Evolutionary conservation across 2,113 vertebrate genomes (phyloP).

Genomic region (Cercopithecus mona): DNA sequence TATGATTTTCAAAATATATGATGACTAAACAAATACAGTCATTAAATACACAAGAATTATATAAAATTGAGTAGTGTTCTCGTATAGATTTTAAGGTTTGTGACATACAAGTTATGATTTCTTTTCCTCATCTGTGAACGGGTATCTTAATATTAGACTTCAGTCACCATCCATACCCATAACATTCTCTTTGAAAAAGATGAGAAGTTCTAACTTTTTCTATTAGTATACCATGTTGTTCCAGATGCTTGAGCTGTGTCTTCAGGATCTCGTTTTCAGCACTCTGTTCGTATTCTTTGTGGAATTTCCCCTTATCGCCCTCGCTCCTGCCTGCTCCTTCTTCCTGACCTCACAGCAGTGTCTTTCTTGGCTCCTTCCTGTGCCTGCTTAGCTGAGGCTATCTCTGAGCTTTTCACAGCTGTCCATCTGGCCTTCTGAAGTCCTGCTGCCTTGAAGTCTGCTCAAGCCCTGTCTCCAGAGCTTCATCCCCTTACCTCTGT

Average conservation of each 20-base stretch:
- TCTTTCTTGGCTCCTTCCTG: neutral
- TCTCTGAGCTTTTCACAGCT: neutral
- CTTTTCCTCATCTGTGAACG: neutral
- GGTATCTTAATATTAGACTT: neutral
- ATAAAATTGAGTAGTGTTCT: neutral
- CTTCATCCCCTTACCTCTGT: rapidly evolving
- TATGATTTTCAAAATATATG: neutral
- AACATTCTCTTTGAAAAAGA: neutral
- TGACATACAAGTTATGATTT: neutral
- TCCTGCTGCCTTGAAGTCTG: neutral
- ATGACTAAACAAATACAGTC: neutral
- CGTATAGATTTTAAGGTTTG: neutral
- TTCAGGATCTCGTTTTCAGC: neutral
- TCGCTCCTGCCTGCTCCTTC: neutral
- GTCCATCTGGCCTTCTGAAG: neutral
- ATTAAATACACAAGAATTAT: neutral
- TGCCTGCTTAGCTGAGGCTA: too few relatives aligned
- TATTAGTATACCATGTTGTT: neutral
- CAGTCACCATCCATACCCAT: neutral
- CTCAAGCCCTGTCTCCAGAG: neutral
- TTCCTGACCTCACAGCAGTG: neutral
- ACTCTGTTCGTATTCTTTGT: neutral
- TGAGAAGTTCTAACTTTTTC: neutral
- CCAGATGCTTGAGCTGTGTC: neutral
- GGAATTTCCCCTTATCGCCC: neutral